A percentile compares a stretch with the other conserved stretches of the same genome.
Conservation (phyloP, 1,140 invertebrate genomes). For the Drosophila jambulina region DNA sequence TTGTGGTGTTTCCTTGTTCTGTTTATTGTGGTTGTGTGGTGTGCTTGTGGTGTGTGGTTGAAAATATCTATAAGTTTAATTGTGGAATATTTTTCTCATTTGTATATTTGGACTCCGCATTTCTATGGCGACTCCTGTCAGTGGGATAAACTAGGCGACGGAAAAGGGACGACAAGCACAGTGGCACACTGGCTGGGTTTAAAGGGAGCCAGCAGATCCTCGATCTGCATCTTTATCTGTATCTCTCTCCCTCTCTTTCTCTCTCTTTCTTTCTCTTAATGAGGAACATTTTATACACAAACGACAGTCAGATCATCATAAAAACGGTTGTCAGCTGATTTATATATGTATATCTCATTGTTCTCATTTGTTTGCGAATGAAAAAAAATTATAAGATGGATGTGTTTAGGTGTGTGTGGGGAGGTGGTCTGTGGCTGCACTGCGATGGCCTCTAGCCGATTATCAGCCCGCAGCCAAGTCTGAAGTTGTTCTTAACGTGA, state of each 20-base stretch:
- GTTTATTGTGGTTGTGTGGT: constrained; percentile 10
- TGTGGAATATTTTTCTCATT: constrained; percentile 33
- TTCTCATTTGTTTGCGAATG: constrained; percentile 29
- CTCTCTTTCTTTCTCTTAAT: neutral
- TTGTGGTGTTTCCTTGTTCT: constrained; percentile 2
- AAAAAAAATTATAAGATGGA: constrained; percentile 15
- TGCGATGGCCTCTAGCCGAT: constrained; percentile 89
- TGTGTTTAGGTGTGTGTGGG: constrained; percentile 24
- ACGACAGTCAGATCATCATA: constrained; percentile 40
- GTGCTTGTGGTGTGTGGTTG: constrained; percentile 16
- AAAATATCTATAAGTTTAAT: constrained; percentile 19
- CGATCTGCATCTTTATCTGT: constrained; percentile 1
- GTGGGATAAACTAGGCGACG: constrained; percentile 13
- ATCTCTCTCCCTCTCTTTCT: neutral
- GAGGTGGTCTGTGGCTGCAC: constrained; percentile 14
- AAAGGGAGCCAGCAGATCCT: constrained; percentile 10
- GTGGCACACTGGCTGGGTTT: constrained; percentile 22
- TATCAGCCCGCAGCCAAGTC: constrained; percentile 94
- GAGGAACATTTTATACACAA: constrained; percentile 25
- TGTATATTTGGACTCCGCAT: constrained; percentile 20
- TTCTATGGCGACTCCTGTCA: constrained; percentile 26
- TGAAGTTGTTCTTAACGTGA: constrained; percentile 95
- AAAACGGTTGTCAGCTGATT: constrained; percentile 30
- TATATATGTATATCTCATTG: constrained; percentile 32
- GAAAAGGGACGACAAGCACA: constrained; percentile 24